A percentile compares a stretch with the other conserved stretches of the same genome.
Evolutionary conservation across 2,888 invertebrate species (phyloP).

Genomic region (Scrobipalpa costella): DNA sequence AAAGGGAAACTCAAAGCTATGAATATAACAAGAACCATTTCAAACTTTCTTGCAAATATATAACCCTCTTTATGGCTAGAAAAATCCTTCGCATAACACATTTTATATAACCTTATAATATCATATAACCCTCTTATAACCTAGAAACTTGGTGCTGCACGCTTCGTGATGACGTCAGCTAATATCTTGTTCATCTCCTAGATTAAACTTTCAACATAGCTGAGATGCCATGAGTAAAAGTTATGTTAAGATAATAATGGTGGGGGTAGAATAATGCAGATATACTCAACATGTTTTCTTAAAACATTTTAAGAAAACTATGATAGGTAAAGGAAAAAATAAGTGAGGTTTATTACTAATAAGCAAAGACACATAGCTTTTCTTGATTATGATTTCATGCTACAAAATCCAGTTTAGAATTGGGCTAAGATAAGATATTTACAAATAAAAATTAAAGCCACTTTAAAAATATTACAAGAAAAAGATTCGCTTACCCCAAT

Average conservation of each 20-base stretch:
- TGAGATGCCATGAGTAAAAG: conserved; percentile 2
- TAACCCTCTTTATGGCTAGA: background rate
- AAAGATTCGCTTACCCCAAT: background rate
- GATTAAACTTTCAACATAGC: conserved; percentile 7
- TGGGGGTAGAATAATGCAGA: background rate
- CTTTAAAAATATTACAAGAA: background rate
- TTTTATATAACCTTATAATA: background rate
- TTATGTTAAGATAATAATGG: background rate
- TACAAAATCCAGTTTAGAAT: too few species aligned
- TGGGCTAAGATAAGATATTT: background rate
- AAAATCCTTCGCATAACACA: background rate
- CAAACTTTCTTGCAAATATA: background rate
- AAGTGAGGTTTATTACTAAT: too few species aligned
- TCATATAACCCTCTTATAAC: background rate
- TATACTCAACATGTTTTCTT: too few species aligned
- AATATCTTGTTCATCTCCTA: background rate
- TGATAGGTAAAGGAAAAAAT: too few species aligned
- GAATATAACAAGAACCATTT: too few species aligned
- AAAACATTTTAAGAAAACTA: too few species aligned
- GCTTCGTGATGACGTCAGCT: conserved; percentile 2
- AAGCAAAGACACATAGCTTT: too few species aligned
- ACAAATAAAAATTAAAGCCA: background rate
- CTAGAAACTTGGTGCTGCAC: background rate
- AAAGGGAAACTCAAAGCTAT: too few species aligned
- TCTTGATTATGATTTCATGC: too few species aligned